These are phyloP conservation scores for Melopsittacus undulatus DNA, from an alignment of 2,797 vertebrate genomes.

Conservation along the genomic window DNA sequence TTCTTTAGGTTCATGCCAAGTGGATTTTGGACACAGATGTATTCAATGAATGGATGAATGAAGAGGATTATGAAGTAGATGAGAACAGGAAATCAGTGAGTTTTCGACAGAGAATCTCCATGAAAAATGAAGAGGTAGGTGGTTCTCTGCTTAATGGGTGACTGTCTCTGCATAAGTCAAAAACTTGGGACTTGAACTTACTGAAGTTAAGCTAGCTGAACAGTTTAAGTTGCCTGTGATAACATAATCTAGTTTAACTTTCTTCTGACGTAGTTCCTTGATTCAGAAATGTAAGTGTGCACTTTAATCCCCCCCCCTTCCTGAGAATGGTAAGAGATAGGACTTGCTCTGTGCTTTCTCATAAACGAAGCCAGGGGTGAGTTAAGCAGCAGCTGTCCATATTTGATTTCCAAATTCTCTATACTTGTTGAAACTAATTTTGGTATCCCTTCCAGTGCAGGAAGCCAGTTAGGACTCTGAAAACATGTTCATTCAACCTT, in stretches of 20 bases:
- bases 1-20: slow-evolving; percentile 88
- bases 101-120: slow-evolving; percentile 90
- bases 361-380: fast-evolving
- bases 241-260: background rate
- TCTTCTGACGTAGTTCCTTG: background rate
- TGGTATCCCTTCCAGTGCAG: background rate
- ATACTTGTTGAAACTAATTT: background rate
- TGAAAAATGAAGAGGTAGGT: slow-evolving; percentile 92
- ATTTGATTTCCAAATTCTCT: background rate
- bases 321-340: background rate
- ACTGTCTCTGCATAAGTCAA: background rate
- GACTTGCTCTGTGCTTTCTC: background rate
- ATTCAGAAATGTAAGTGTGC: background rate
- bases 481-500: background rate
- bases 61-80: slow-evolving; percentile 97
- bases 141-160: background rate
- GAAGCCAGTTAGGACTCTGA: background rate
- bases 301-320: background rate
- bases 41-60: slow-evolving; percentile 99
- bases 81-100: slow-evolving; percentile 91
- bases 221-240: background rate
- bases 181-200: background rate
- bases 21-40: slow-evolving; percentile 94
- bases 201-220: background rate
- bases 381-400: background rate